Base-by-base conservation (phyloP, 2,113 vertebrate species). In the Phylloscopus whistleri region DNA sequence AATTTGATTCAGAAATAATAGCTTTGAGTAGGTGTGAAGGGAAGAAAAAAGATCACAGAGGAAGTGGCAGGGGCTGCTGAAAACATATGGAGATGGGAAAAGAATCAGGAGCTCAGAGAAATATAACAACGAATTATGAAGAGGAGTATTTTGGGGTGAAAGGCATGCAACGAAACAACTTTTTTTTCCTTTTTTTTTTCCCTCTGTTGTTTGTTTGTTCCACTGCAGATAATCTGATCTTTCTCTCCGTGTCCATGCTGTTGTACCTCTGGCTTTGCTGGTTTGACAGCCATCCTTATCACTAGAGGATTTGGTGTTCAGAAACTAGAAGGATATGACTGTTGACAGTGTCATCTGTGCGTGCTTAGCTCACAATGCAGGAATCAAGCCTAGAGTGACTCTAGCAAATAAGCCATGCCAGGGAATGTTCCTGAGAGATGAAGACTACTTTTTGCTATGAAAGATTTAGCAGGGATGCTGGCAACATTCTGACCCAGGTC, bases 1-100 rank as follows among this genome's bases (percentile, higher is more conserved):
- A 84, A 96, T 66, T 84, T 86, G 69, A 84, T 89, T 91, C 76
- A 82, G 86, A 84, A 95, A 91, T 92, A 97, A 94, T 87, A 87
- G 77, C 60, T 89, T 67, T 92, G 93, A 93, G 93, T 95, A 93
- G 80, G 90, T 89, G 93, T 92, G 89, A 94, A 92, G 39, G 27
- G 55, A 80, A 88, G 68, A 90, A 75, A 95, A 79, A 90, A 78
- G 35, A 92, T 92, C 73, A 59, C 48, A 92, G 78, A 84, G 94
- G 95, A 95, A 97, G 77, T 78, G 26, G 44, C 52, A 95, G 37
- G 56, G 84, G 44, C 64, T 75, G 68, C 37, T 84, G 68, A 94
- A 94, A 87, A 94, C 64, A 63, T 27, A 67, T 28, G 41, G n/a
- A 52, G 24, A 72, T 89, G 49, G 46, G 46, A 70, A 95, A 80